Base-by-base conservation (phyloP, 1,140 invertebrate species). In the Monomorium pharaonis region DNA sequence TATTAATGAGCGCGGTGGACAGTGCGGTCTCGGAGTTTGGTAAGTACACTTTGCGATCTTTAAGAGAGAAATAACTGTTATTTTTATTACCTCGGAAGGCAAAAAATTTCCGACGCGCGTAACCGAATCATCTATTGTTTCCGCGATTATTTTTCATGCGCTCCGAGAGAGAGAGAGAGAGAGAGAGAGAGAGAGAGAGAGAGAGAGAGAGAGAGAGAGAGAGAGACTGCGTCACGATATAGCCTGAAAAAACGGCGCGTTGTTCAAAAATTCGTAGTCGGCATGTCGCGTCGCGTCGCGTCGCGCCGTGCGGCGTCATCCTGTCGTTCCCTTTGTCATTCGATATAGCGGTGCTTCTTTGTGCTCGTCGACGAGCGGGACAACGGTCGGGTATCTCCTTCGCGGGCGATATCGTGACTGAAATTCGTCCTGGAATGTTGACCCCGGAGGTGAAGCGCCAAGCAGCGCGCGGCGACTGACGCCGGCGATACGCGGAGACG, bases 401-500 rank as follows among this genome's bases (percentile, higher is more conserved):
- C 54, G 47, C 84, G 67, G 63, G 58, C 86, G 74, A 89, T 87
- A 89, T 90, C 86, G 80, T 67, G 86, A 89, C 74, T 87, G 78
- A 92, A 91, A 91, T 92, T 92, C 74, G 83, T 87, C 65, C 76
- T 87, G 88, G 89, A 90, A 90, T 90, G 90, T 90, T 86, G 91
- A 91, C 86, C 84, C 84, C 83, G 76, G 62, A 84, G 75, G 12
- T 83, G 84, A 60, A 85, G 62, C 84, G 77, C 63, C 67, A 63
- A 76, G 33, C 63, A 77, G 24, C 75, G 77, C 63, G 33, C 63
- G 83, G 24, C 75, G 77, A 70, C 74, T 75, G 87, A 65, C 88
- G 49, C 49, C 49, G 89, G 86, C 90, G 84, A 72, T 87, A n/a
- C 65, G 69, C 70, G 83, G 62, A 85, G 86, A 84, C 87, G 74